Evolutionary conservation across 2,888 invertebrate genomes (phyloP).

Genomic region (Eudemis profundana): DNA sequence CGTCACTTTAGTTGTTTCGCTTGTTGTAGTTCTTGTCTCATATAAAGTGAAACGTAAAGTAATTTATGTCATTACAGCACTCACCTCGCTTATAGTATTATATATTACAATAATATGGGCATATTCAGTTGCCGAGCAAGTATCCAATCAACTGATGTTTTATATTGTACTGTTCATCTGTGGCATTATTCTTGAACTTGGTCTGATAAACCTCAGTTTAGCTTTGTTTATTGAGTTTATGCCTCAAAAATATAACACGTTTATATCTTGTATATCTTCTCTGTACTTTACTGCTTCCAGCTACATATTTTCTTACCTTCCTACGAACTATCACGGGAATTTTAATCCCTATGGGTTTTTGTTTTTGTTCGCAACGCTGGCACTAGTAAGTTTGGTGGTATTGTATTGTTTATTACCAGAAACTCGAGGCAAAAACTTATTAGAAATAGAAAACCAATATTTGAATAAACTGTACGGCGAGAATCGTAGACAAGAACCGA

Average conservation of each 20-base stretch:
- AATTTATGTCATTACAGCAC: neutral
- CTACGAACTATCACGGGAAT: neutral
- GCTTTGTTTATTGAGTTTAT: conserved; percentile 7
- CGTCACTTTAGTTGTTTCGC: neutral
- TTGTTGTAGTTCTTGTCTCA: conserved; percentile 6
- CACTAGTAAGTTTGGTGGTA: neutral
- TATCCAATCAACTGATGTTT: neutral
- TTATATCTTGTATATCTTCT: conserved; percentile 11
- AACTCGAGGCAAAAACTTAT: conserved; percentile 10
- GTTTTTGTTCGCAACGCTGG: neutral
- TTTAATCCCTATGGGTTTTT: conserved; percentile 6
- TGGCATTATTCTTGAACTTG: neutral
- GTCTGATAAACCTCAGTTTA: conserved; percentile 1
- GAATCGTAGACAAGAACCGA: neutral
- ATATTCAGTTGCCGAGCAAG: neutral
- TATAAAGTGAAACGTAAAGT: conserved; percentile 12
- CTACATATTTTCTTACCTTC: neutral
- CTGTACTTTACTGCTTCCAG: neutral
- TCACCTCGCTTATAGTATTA: neutral
- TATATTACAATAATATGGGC: conserved; percentile 4
- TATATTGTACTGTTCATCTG: conserved; percentile 9
- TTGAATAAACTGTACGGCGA: neutral
- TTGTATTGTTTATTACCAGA: conserved; percentile 9
- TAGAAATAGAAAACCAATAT: conserved; percentile 12
- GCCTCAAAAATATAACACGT: conserved; percentile 24